A percentile compares a stretch with the other conserved stretches of the same genome.
phyloP scores from a whole-genome alignment of 2,797 vertebrate genomes.

The Lateolabrax maculatus region DNA sequence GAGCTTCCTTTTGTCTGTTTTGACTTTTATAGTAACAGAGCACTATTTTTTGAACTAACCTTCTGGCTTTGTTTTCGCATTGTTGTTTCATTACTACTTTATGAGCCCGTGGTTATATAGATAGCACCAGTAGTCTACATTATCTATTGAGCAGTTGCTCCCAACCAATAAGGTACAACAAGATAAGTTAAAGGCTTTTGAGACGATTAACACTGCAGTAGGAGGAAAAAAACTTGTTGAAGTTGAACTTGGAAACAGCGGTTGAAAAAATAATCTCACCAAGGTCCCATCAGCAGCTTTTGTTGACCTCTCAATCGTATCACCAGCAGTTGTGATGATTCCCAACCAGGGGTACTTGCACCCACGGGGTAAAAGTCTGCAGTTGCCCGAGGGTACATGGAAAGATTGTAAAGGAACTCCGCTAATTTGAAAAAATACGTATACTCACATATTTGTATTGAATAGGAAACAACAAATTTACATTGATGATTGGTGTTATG shows the following conservation, averaged over 20 bases:
- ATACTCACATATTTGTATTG: neutral
- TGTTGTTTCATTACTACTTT: neutral
- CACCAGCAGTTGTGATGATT: neutral
- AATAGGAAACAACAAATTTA: neutral
- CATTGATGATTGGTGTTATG: neutral
- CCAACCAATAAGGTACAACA: neutral
- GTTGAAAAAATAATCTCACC: neutral
- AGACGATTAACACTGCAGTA: neutral
- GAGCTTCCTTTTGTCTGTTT: constrained; percentile 40
- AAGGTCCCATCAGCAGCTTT: neutral
- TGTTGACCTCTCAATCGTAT: neutral
- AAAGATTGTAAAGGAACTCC: neutral
- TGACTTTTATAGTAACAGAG: constrained; percentile 22
- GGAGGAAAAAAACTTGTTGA: neutral
- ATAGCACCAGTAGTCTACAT: neutral
- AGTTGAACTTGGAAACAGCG: neutral
- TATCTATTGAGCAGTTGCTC: neutral
- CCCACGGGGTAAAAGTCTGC: rapidly evolving
- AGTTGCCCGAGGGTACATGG: no score
- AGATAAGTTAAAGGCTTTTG: neutral
- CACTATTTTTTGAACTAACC: neutral
- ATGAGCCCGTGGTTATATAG: neutral
- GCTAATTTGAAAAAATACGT: neutral
- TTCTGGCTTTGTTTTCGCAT: neutral
- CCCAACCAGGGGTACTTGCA: no score